Percentiles rank a stretch among this genome's conserved stretches.
Conservation (phyloP, 2,888 invertebrate genomes). For the Leptopilina drosophilae region DNA sequence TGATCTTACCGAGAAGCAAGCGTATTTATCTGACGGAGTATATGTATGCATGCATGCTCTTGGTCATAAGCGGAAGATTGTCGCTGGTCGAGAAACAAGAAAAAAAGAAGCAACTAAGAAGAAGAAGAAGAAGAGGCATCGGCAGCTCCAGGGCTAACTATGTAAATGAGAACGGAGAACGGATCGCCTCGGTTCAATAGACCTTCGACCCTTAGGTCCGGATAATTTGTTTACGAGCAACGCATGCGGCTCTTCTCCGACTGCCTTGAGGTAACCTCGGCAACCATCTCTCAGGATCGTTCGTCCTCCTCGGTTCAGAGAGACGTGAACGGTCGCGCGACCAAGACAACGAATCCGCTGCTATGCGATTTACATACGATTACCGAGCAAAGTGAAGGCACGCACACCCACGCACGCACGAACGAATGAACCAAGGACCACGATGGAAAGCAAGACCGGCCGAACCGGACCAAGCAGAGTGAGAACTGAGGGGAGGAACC, state of each 20-base stretch:
- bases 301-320: conserved; percentile 45
- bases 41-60: conserved; percentile 3
- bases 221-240: conserved; percentile 77
- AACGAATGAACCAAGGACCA: conserved; percentile 59
- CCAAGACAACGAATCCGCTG: conserved; percentile 66
- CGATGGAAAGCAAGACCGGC: conserved; percentile 39
- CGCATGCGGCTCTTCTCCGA: conserved; percentile 70
- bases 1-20: conserved; percentile 26
- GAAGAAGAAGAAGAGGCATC: conserved; percentile 59
- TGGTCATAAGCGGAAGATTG: conserved; percentile 44
- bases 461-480: conserved; percentile 23
- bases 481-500: conserved; percentile 33
- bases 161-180: conserved; percentile 74
- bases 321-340: conserved; percentile 64
- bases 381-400: conserved; percentile 72
- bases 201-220: conserved; percentile 77
- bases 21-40: background rate
- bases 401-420: conserved; percentile 65
- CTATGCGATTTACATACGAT: conserved; percentile 76
- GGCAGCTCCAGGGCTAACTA: conserved; percentile 73
- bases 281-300: conserved; percentile 69
- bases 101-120: background rate
- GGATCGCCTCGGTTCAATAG: conserved; percentile 76
- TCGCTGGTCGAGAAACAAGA: conserved; percentile 36
- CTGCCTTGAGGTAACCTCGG: conserved; percentile 68